Base-by-base conservation (phyloP, 2,113 vertebrate genomes). In the Paedocypris sp. region DNA sequence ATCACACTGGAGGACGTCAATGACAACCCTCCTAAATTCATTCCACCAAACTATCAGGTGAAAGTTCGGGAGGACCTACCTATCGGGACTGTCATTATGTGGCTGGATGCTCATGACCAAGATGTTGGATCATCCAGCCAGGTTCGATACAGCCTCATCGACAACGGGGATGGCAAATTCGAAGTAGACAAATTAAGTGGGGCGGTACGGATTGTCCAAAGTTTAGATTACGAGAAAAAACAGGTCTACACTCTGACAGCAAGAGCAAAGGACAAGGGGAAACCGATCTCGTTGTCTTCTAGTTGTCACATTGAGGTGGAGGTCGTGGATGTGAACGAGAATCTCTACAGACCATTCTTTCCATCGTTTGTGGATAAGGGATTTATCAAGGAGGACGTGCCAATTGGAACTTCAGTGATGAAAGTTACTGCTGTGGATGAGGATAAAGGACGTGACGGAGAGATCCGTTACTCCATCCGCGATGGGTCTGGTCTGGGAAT, bases 111-210 rank as follows among this genome's bases (percentile, higher is more conserved):
- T 36, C 80, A 92, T 0, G 95, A 99, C 74, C 89, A 89, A 1
- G 94, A 98, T 41, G 10, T 88, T 1, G 94, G 93, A 9, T 85
- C 88, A 12, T 90, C 94, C n/a, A 82, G 94, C 67, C 93, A 97
- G 76, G 86, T 99, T 64, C 85, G 93, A 5, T 99, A 94, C 74
- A 93, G 88, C 62, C 88, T 98, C 12, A 49, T 87, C 49, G 95
- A 97, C 66, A 87, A 77, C 0, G 91, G 90, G 16, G 91, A 95
- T 2, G 88, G 91, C 18, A 82, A 80, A 41, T 97, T 98, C 26
- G 94, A 99, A 28, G 88, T 97, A 6, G 95, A 99, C 76, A 97
- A 96, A 72, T 78, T 95, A 29, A 97, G 93, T 2, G 95, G 95
- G 12, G 93, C 93, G 0, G 58, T 98, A 45, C 87, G 94, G 16